Percentiles rank a stretch among this genome's conserved stretches.
Evolutionary conservation across 2,113 vertebrate genomes (phyloP).

Genomic region (Crotophaga sulcirostris): DNA sequence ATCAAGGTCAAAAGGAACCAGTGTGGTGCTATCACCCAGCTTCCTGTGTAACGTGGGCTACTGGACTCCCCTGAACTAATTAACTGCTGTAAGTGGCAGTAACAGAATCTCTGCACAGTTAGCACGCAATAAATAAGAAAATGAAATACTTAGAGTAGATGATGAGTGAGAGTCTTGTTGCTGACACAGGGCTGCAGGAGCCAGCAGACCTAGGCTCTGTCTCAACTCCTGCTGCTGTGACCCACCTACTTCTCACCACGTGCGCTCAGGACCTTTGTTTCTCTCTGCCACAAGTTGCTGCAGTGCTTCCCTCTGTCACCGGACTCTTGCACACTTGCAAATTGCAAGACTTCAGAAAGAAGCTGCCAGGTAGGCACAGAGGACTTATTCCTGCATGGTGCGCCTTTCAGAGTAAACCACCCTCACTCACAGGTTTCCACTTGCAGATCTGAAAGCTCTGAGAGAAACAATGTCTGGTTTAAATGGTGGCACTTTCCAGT

Average conservation of each 20-base stretch:
- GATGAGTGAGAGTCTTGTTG: background rate
- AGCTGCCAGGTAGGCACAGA: background rate
- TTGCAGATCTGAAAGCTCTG: background rate
- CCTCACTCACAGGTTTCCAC: background rate
- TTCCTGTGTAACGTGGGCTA: background rate
- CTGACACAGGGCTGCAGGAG: background rate
- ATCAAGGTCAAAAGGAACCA: background rate
- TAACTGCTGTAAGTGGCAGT: background rate
- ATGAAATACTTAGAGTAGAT: background rate
- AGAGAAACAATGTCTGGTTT: background rate
- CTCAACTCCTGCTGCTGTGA: background rate
- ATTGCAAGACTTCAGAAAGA: background rate
- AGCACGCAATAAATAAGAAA: background rate
- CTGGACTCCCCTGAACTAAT: background rate
- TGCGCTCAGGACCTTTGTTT: background rate
- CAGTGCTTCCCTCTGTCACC: too few species aligned
- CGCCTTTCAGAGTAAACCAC: background rate
- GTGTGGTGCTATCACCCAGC: background rate
- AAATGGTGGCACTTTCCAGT: background rate
- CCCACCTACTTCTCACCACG: fast-evolving
- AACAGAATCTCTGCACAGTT: background rate
- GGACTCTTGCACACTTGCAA: background rate
- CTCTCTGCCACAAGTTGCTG: background rate
- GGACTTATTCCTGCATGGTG: background rate
- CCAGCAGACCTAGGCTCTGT: background rate